These are phyloP conservation scores for Karalla daura DNA, from an alignment of 2,797 vertebrate genomes.

Conservation along the genomic window DNA sequence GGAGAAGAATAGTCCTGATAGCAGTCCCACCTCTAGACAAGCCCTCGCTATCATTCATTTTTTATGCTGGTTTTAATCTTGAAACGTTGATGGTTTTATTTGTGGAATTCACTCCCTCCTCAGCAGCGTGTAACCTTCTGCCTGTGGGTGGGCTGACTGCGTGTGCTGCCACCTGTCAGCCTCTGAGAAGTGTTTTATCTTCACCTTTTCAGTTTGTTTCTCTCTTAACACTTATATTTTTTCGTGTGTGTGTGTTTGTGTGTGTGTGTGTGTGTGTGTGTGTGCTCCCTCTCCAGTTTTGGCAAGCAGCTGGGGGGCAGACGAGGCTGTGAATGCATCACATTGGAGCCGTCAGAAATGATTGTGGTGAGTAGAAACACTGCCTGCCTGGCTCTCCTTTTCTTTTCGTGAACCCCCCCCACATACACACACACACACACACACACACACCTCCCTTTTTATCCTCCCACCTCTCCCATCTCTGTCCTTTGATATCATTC, in stretches of 20 bases:
- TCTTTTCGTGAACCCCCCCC: slow-evolving; percentile 23
- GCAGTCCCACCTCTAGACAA: no score
- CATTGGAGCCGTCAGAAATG: slow-evolving; percentile 97
- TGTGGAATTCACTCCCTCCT: no score
- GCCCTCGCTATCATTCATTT: no score
- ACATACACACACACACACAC: no score
- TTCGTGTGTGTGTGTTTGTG: no score
- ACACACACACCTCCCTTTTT: slow-evolving; percentile 23
- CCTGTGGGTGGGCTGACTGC: slow-evolving; percentile 23
- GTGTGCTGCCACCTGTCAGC: slow-evolving; percentile 6
- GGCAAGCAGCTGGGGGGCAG: slow-evolving; percentile 96
- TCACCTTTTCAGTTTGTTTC: slow-evolving; percentile 23
- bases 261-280: no score
- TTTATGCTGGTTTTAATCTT: no score
- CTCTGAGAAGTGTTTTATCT: slow-evolving; percentile 4
- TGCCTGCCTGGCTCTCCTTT: neutral
- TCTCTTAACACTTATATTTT: slow-evolving; percentile 18
- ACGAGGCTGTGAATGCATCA: slow-evolving; percentile 96
- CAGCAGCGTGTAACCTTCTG: no score
- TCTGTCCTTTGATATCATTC: slow-evolving; percentile 51
- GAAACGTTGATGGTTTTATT: no score
- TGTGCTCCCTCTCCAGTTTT: slow-evolving; percentile 86
- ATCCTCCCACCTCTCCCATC: slow-evolving; percentile 20
- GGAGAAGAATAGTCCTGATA: no score
- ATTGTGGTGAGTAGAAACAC: slow-evolving; percentile 91